phyloP scores from a whole-genome alignment of 2,113 vertebrate genomes.

The Cyphomyrus plagiostoma region DNA sequence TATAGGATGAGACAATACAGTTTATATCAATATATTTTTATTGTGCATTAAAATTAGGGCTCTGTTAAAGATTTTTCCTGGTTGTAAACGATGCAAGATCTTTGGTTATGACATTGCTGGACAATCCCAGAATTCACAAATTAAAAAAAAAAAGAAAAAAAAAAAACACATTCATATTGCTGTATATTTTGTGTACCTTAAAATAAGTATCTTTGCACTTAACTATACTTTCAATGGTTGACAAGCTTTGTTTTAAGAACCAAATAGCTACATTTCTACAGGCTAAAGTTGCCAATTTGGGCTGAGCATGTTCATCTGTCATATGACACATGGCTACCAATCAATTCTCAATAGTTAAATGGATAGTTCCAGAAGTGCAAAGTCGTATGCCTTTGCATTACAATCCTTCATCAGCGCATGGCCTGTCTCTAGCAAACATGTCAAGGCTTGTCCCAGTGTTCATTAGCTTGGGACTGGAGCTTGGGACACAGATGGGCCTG shows the following conservation, averaged over 20 bases:
- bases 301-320: background rate
- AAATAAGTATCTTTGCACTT: background rate
- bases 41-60: background rate
- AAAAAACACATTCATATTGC: background rate
- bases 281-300: background rate
- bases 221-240: background rate
- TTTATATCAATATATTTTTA: background rate
- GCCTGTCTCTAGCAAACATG: background rate
- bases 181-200: background rate
- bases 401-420: background rate
- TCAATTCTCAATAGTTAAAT: background rate
- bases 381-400: background rate
- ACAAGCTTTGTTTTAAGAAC: background rate
- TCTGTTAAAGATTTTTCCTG: background rate
- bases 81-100: no score
- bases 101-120: no score
- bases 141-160: no score
- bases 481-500: background rate
- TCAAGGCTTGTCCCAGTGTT: background rate
- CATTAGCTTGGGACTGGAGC: background rate
- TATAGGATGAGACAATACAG: background rate
- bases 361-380: background rate
- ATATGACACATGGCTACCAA: background rate
- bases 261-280: background rate
- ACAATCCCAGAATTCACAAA: no score